These are phyloP conservation scores for Melinopterus prodromus DNA, from an alignment of 2,888 invertebrate species.

Conservation along the genomic window DNA sequence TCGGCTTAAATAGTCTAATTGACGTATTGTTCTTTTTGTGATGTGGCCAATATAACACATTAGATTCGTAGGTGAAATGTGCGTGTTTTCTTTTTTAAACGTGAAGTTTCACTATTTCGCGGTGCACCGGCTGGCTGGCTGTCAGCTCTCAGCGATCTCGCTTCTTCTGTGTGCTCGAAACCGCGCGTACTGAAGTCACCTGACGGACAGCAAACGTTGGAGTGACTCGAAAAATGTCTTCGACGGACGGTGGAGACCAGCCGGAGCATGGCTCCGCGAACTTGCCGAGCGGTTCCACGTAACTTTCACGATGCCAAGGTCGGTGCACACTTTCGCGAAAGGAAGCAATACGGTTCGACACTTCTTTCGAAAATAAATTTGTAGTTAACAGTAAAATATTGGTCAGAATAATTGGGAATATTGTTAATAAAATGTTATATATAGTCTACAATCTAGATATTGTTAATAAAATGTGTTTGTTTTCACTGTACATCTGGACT, in stretches of 20 bases:
- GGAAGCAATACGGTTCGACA: not conserved
- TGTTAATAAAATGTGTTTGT: conserved; percentile 33
- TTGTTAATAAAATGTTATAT: conserved; percentile 32
- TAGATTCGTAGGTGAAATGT: conserved; percentile 20
- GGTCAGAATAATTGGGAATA: conserved; percentile 9
- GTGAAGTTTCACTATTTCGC: conserved; percentile 25
- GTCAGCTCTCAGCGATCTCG: conserved; percentile 31
- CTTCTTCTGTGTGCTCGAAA: conserved; percentile 23
- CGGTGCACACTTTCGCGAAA: not conserved
- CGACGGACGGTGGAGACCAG: not conserved
- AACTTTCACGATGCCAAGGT: not conserved
- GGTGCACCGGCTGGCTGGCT: conserved; percentile 8
- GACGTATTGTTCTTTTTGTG: not conserved
- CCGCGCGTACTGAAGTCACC: conserved; percentile 12
- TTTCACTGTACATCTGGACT: conserved; percentile 26
- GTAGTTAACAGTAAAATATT: too few species aligned
- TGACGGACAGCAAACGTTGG: not conserved
- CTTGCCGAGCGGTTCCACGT: not conserved
- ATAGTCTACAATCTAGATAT: too few species aligned
- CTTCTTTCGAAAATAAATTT: too few species aligned
- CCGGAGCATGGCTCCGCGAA: not conserved
- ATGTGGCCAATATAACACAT: conserved; percentile 18
- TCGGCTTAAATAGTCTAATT: not conserved
- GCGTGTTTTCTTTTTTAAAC: conserved; percentile 12
- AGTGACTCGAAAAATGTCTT: conserved; percentile 5